A percentile compares a stretch with the other conserved stretches of the same genome.
These are phyloP conservation scores for Ceraclea dissimilis DNA, from an alignment of 2,888 invertebrate species.

Conservation along the genomic window DNA sequence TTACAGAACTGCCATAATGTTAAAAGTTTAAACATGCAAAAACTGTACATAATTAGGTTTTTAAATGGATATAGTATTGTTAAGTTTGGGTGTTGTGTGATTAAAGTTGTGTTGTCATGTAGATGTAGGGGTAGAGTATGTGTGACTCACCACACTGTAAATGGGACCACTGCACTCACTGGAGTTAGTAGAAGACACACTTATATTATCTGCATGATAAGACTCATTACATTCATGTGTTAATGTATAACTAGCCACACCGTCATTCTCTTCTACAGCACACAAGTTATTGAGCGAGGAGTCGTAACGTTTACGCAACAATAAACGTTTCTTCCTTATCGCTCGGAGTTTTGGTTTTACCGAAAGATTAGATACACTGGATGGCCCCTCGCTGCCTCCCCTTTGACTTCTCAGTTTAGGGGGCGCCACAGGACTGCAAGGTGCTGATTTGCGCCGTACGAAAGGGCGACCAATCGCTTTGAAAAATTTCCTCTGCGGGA, in stretches of 20 bases:
- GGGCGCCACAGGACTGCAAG: constrained; percentile 55
- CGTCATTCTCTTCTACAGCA: constrained; percentile 15
- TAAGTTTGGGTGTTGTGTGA: background rate
- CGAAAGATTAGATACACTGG: constrained; percentile 39
- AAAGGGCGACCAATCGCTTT: constrained; percentile 60
- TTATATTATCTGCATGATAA: constrained; percentile 32
- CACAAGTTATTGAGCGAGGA: constrained; percentile 30
- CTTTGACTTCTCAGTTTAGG: constrained; percentile 42
- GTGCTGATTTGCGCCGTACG: constrained; percentile 60
- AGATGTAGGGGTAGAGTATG: background rate
- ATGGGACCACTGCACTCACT: constrained; percentile 34
- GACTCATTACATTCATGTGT: background rate
- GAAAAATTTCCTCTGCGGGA: constrained; percentile 53
- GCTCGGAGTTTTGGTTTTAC: constrained; percentile 34
- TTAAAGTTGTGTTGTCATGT: too few relatives aligned
- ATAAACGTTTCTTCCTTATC: constrained; percentile 27
- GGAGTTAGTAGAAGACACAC: constrained; percentile 27
- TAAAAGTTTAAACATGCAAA: too few relatives aligned
- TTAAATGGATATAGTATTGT: background rate
- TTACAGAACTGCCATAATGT: too few relatives aligned
- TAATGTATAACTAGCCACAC: constrained; percentile 12
- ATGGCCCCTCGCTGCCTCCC: constrained; percentile 46
- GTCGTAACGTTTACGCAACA: constrained; percentile 32
- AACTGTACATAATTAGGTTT: too few relatives aligned
- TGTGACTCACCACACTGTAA: constrained; percentile 44